Conservation (phyloP, 2,888 invertebrate genomes). For the Mechanitis messenoides region DNA sequence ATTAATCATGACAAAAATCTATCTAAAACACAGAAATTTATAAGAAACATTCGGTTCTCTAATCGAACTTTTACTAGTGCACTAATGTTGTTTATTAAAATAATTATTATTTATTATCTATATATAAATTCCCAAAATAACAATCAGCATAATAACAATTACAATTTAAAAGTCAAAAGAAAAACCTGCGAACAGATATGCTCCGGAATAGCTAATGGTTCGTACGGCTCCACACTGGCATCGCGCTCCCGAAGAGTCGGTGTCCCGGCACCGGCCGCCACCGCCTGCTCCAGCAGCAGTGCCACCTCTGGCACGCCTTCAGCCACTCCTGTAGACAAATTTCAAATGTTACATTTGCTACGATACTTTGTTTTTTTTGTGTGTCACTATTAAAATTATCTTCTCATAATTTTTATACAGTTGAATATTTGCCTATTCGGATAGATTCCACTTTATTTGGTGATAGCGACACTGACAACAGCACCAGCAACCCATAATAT, state of each 20-base stretch:
- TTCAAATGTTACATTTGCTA: neutral
- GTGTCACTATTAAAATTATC: neutral
- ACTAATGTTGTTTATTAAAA: no score
- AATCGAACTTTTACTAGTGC: no score
- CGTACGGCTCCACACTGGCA: conserved; percentile 26
- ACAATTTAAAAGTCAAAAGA: neutral
- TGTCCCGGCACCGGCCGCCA: conserved; percentile 28
- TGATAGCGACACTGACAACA: neutral
- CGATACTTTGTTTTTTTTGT: no score
- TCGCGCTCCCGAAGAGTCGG: conserved; percentile 13
- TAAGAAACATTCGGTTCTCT: no score
- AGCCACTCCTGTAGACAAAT: conserved; percentile 7
- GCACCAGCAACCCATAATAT: no score
- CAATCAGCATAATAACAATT: neutral
- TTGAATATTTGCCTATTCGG: neutral
- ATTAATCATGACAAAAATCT: no score
- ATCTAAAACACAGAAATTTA: no score
- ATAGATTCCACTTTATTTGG: neutral
- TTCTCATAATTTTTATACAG: neutral
- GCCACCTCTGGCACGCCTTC: conserved; percentile 8
- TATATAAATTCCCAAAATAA: neutral
- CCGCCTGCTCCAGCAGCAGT: conserved; percentile 23
- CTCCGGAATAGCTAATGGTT: conserved; percentile 25
- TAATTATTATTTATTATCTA: no score
- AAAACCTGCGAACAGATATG: conserved; percentile 27